A percentile compares a stretch with the other conserved stretches of the same genome.
Conservation (phyloP, 2,888 invertebrate genomes). For the Drosophila mimica region DNA sequence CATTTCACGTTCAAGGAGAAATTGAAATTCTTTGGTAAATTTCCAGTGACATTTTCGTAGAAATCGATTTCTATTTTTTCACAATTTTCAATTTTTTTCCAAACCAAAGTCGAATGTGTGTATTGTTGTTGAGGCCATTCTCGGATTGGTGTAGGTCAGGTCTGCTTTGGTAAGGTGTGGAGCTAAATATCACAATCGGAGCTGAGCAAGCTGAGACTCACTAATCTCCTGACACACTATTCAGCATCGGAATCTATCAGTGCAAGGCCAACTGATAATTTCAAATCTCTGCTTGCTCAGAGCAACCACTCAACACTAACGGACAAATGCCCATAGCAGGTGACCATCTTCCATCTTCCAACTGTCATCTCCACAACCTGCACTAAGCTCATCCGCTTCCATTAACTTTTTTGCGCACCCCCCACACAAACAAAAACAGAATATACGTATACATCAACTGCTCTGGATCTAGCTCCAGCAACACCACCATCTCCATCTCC, state of each 20-base stretch:
- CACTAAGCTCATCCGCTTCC: conserved; percentile 58
- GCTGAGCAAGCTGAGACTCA: conserved; percentile 1
- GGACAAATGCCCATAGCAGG: not conserved
- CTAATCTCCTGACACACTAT: conserved; percentile 33
- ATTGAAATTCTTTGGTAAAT: conserved; percentile 51
- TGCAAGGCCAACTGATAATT: conserved; percentile 30
- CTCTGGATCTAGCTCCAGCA: conserved; percentile 1
- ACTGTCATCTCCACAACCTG: not conserved
- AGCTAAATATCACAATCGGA: conserved; percentile 5
- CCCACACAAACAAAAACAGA: not conserved
- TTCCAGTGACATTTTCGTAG: conserved; percentile 55
- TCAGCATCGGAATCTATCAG: conserved; percentile 28
- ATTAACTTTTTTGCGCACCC: conserved; percentile 42
- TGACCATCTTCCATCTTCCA: not conserved
- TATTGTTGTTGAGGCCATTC: conserved; percentile 6
- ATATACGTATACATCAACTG: not conserved
- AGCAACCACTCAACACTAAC: not conserved
- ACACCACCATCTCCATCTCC: conserved; percentile 2
- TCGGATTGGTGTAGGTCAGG: conserved; percentile 18
- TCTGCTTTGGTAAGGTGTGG: conserved; percentile 32
- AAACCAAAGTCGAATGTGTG: not conserved
- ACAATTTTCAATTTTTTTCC: not conserved
- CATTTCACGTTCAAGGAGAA: conserved; percentile 22
- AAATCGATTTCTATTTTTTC: conserved; percentile 47
- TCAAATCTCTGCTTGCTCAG: not conserved